These are phyloP conservation scores for Hoplias malabaricus DNA, from an alignment of 2,113 vertebrate species.

Conservation along the genomic window DNA sequence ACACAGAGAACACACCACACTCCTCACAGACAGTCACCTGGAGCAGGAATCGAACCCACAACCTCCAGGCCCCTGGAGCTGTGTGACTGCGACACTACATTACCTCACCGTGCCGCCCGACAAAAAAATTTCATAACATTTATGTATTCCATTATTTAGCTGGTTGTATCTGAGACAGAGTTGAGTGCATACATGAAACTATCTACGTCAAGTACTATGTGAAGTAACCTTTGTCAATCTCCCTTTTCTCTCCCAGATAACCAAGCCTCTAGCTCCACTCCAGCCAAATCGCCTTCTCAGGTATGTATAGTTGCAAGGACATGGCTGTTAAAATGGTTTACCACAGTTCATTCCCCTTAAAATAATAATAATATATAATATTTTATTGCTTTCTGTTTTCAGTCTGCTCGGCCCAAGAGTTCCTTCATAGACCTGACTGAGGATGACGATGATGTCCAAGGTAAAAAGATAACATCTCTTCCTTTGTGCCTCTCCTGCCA, in stretches of 20 bases:
- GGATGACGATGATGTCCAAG: slow-evolving; percentile 79
- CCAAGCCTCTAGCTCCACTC: slow-evolving; percentile 62
- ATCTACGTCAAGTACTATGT: background rate
- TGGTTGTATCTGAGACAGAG: no score
- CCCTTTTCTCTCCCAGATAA: slow-evolving; percentile 63
- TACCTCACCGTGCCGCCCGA: no score
- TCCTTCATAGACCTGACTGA: slow-evolving; percentile 80
- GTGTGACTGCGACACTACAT: no score
- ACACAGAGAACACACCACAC: no score
- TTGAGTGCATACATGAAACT: background rate
- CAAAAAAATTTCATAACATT: no score
- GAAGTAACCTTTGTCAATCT: background rate
- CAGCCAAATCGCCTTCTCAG: slow-evolving; percentile 60
- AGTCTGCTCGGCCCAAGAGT: slow-evolving; percentile 67
- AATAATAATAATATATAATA: no score
- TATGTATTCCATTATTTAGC: no score
- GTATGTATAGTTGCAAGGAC: background rate
- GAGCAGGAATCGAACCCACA: no score
- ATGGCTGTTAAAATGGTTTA: no score
- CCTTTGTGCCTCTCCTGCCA: background rate
- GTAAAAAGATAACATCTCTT: slow-evolving; percentile 44
- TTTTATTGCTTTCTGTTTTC: background rate
- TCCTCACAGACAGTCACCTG: no score
- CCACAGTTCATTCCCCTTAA: no score
- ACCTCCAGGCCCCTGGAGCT: no score